phyloP scores from a whole-genome alignment of 1,140 invertebrate genomes.

The Copidosoma floridanum region DNA sequence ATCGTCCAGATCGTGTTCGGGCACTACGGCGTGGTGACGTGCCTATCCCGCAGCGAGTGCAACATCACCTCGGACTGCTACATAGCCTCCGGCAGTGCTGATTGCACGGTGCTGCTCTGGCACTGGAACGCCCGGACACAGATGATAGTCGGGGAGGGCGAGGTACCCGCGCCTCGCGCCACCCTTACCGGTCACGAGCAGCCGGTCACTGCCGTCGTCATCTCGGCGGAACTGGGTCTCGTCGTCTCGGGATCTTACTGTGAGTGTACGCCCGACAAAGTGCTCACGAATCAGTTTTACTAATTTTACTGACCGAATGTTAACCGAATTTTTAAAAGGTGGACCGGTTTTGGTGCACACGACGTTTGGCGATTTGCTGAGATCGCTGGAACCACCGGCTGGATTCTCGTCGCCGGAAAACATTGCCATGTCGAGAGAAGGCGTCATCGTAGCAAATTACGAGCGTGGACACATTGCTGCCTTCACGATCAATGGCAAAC shows the following conservation, averaged over 20 bases:
- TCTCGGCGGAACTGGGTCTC: constrained; percentile 96
- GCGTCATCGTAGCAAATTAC: constrained; percentile 93
- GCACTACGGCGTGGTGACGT: constrained; percentile 98
- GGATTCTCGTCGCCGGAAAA: constrained; percentile 84
- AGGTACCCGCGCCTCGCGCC: constrained; percentile 90
- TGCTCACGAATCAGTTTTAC: no score
- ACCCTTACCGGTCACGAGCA: constrained; percentile 97
- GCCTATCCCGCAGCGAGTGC: constrained; percentile 93
- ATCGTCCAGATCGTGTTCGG: constrained; percentile 98
- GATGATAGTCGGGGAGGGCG: constrained; percentile 93
- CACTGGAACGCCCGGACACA: constrained; percentile 97
- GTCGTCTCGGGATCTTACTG: constrained; percentile 91
- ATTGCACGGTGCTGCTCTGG: constrained; percentile 97
- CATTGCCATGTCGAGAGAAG: constrained; percentile 91
- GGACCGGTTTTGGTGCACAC: constrained; percentile 97
- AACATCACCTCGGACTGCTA: constrained; percentile 99
- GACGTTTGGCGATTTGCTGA: constrained; percentile 94
- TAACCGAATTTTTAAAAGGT: constrained; percentile 64
- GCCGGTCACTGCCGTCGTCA: constrained; percentile 90
- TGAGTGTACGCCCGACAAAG: no score
- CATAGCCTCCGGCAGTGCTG: constrained; percentile 94
- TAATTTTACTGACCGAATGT: no score
- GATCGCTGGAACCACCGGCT: constrained; percentile 80
- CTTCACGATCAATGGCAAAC: constrained; percentile 88
- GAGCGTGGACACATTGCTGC: constrained; percentile 89